A percentile compares a stretch with the other conserved stretches of the same genome.
phyloP scores from a whole-genome alignment of 1,140 invertebrate genomes.

The Zaprionus inermis region DNA sequence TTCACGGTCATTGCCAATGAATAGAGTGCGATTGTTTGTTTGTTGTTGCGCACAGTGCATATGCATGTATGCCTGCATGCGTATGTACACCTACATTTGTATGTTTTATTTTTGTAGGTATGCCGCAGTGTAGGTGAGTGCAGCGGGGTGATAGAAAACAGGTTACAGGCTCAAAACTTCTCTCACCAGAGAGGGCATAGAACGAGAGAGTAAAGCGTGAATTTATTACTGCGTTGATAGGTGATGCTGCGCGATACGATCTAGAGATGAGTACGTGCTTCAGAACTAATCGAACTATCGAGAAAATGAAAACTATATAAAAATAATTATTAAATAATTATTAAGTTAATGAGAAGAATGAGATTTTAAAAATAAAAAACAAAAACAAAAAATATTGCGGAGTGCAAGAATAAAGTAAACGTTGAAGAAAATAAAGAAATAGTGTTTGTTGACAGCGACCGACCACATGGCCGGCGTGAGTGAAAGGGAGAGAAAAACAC shows the following conservation, averaged over 20 bases:
- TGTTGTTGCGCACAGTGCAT: constrained; percentile 37
- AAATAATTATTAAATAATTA: not conserved
- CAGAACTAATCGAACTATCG: not conserved
- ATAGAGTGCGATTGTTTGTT: constrained; percentile 42
- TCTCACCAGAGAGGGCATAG: constrained; percentile 8
- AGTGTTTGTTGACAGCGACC: constrained; percentile 38
- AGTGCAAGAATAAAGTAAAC: constrained; percentile 17
- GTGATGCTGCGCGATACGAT: constrained; percentile 1
- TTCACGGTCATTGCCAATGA: constrained; percentile 77
- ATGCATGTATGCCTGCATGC: not conserved
- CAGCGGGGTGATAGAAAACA: constrained; percentile 63
- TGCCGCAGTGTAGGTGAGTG: constrained; percentile 30
- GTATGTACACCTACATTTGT: not conserved
- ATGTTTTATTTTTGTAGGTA: constrained; percentile 19
- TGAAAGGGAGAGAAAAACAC: constrained; percentile 63
- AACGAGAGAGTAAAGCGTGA: constrained; percentile 15
- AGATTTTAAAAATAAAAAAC: constrained; percentile 50
- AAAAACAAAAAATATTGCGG: constrained; percentile 34
- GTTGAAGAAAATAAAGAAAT: constrained; percentile 19
- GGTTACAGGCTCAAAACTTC: constrained; percentile 44
- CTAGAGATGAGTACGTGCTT: not conserved
- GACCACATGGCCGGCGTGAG: constrained; percentile 49
- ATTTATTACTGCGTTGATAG: constrained; percentile 54
- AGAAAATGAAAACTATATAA: not conserved
- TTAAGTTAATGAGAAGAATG: not conserved